Percentiles rank a stretch among this genome's conserved stretches.
These are phyloP conservation scores for Latheticus oryzae DNA, from an alignment of 2,888 invertebrate genomes.

Conservation along the genomic window DNA sequence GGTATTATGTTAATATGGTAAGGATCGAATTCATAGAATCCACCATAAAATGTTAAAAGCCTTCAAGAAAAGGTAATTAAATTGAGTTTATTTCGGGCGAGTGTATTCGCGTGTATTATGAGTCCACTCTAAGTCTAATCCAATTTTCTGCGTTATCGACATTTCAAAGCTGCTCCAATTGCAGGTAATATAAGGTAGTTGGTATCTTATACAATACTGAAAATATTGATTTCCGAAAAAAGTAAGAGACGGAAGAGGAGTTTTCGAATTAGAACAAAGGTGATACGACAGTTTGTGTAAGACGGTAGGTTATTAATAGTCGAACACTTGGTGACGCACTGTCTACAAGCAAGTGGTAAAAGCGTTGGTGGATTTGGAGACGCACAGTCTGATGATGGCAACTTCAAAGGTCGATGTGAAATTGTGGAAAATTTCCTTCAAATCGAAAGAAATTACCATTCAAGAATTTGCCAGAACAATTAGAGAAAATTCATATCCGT, in stretches of 20 bases:
- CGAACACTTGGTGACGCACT: constrained; percentile 43
- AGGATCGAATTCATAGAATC: constrained; percentile 10
- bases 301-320: constrained; percentile 48
- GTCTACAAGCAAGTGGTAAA: constrained; percentile 48
- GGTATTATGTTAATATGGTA: constrained; percentile 14
- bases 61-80: constrained; percentile 23
- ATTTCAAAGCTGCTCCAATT: constrained; percentile 25
- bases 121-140: constrained; percentile 25
- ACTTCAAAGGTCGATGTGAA: background rate
- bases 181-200: constrained; percentile 1
- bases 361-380: constrained; percentile 50
- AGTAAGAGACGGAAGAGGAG: background rate
- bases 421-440: background rate
- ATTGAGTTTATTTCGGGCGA: constrained; percentile 18
- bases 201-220: constrained; percentile 3
- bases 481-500: constrained; percentile 34
- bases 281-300: constrained; percentile 13
- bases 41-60: too few species aligned
- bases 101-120: constrained; percentile 11
- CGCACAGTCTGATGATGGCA: constrained; percentile 46
- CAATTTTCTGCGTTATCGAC: constrained; percentile 36
- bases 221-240: constrained; percentile 1
- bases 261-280: constrained; percentile 11
- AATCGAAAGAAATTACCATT: constrained; percentile 5
- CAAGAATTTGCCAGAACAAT: constrained; percentile 37